Evolutionary conservation across 2,113 vertebrate genomes (phyloP).

Genomic region (Ammospiza caudacuta): DNA sequence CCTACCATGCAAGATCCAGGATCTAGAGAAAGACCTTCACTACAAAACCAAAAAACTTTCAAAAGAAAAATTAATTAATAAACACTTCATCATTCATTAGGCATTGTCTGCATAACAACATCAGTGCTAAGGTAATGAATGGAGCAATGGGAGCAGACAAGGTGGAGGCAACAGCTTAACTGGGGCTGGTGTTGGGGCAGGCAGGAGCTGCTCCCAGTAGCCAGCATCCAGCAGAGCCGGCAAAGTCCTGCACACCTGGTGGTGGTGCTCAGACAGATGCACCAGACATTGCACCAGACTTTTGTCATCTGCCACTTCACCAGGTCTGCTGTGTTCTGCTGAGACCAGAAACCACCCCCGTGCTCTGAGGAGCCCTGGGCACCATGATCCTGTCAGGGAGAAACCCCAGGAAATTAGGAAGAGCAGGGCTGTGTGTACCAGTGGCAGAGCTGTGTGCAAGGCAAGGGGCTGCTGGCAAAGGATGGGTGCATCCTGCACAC

Average conservation of each 20-base stretch:
- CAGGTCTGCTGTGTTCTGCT: rapidly evolving
- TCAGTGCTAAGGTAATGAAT: not conserved
- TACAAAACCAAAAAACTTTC: not conserved
- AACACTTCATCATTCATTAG: not conserved
- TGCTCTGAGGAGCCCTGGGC: not conserved
- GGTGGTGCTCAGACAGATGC: rapidly evolving
- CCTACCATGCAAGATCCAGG: not conserved
- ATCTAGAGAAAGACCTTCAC: not conserved
- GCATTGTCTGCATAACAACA: not conserved
- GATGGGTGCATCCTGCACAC: not conserved
- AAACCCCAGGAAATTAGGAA: not conserved
- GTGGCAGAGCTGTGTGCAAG: not conserved
- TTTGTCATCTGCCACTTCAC: not conserved
- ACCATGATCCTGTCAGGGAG: rapidly evolving
- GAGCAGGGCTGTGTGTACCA: not conserved
- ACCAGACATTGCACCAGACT: not conserved
- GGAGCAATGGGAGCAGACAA: not conserved
- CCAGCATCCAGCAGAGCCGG: not conserved
- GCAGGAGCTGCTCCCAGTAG: not conserved
- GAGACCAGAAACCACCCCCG: not conserved
- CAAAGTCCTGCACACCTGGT: not conserved
- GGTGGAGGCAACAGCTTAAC: not conserved
- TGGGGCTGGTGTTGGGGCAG: not conserved
- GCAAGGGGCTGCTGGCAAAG: not conserved
- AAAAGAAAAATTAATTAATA: not conserved